phyloP scores from a whole-genome alignment of 2,888 invertebrate genomes.

The Drosophila ezoana region DNA sequence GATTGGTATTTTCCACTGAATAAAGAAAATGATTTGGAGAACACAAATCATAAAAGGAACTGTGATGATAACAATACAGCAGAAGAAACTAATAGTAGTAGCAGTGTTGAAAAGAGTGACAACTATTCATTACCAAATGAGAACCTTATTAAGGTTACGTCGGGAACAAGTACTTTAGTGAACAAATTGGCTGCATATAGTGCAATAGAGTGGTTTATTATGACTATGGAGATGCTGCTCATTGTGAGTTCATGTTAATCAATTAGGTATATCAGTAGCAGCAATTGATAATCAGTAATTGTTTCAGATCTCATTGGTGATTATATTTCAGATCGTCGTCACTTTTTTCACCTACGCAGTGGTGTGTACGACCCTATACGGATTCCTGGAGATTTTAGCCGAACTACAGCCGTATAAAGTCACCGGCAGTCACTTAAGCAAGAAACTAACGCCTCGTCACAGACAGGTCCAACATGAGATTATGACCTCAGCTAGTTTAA shows the following conservation, averaged over 20 bases:
- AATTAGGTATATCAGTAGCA: slow-evolving; percentile 26
- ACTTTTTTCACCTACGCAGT: slow-evolving; percentile 67
- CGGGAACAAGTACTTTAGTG: slow-evolving; percentile 13
- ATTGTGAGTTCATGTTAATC: slow-evolving; percentile 59
- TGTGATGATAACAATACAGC: not conserved
- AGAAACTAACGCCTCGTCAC: slow-evolving; percentile 39
- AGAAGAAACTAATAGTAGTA: not conserved
- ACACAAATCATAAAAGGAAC: not conserved
- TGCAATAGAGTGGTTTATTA: slow-evolving; percentile 14
- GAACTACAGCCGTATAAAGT: slow-evolving; percentile 11
- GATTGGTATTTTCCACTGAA: slow-evolving; percentile 61
- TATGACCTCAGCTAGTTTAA: slow-evolving; percentile 62
- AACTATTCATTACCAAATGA: not conserved
- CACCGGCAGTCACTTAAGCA: slow-evolving; percentile 9
- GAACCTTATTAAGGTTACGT: not conserved
- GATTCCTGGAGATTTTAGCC: slow-evolving; percentile 53
- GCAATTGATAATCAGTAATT: slow-evolving; percentile 36
- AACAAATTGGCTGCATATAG: slow-evolving; percentile 8
- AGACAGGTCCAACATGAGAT: slow-evolving; percentile 2
- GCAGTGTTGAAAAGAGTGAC: not conserved
- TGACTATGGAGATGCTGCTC: slow-evolving; percentile 23
- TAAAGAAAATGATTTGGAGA: slow-evolving; percentile 6
- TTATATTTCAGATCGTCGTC: slow-evolving; percentile 74
- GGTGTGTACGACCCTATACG: slow-evolving; percentile 68
- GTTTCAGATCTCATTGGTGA: slow-evolving; percentile 67